A percentile compares a stretch with the other conserved stretches of the same genome.
Conservation (phyloP, 2,113 vertebrate genomes). For the Calypte anna region DNA sequence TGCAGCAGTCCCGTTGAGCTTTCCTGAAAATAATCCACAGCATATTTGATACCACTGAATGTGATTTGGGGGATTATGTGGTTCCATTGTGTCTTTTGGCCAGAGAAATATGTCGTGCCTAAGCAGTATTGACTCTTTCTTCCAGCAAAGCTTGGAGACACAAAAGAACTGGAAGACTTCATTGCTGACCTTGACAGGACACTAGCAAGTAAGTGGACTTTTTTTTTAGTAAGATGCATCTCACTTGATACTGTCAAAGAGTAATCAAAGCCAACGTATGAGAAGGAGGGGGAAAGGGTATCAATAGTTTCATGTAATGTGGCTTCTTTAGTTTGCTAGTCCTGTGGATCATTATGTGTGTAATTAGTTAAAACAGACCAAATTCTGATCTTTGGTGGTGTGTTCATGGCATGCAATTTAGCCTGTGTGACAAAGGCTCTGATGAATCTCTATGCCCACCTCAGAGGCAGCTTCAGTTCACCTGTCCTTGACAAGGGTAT, state of each 20-base stretch:
- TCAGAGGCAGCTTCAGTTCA: background rate
- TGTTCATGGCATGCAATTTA: background rate
- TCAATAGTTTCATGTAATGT: background rate
- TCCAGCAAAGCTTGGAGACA: conserved; percentile 96
- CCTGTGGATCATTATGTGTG: background rate
- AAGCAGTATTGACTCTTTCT: background rate
- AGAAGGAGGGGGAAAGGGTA: too few species aligned
- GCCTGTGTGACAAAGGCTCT: background rate
- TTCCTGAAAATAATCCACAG: background rate
- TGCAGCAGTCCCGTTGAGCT: background rate
- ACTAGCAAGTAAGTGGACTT: conserved; percentile 89
- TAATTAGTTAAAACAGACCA: background rate
- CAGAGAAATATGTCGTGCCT: background rate
- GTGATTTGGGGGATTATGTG: fast-evolving
- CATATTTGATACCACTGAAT: background rate
- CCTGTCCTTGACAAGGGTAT: background rate
- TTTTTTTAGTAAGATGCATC: background rate
- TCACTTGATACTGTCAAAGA: background rate
- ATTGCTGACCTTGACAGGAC: conserved; percentile 96
- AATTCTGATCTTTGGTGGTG: background rate
- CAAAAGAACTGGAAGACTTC: conserved; percentile 96
- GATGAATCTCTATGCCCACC: background rate
- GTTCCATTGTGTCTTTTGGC: background rate
- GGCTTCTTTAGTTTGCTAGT: background rate
- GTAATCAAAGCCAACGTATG: background rate